Percentiles rank a stretch among this genome's conserved stretches.
phyloP scores from a whole-genome alignment of 2,888 invertebrate genomes.

The Pristionchus mayeri region DNA sequence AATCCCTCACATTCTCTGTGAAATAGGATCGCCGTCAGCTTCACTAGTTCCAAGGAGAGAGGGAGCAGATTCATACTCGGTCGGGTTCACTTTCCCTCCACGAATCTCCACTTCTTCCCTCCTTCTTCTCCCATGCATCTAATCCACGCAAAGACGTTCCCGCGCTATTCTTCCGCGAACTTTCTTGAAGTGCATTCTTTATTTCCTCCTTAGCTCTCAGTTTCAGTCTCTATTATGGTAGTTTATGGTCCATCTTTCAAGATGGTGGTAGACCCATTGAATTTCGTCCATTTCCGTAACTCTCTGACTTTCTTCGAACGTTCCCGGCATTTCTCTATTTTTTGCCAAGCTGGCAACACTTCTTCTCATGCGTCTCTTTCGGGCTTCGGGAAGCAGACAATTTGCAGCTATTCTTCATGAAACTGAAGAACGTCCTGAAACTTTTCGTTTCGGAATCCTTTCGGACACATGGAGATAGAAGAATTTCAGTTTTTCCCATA shows the following conservation, averaged over 20 bases:
- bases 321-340: no score
- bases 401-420: neutral
- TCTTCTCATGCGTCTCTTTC: neutral
- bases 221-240: no score
- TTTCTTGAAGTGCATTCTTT: no score
- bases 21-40: neutral
- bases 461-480: no score
- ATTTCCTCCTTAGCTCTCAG: no score
- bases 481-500: no score
- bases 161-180: neutral
- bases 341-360: neutral
- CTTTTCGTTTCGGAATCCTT: no score
- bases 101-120: neutral
- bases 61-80: neutral
- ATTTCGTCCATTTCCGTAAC: no score
- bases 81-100: neutral
- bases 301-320: no score
- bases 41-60: neutral
- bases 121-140: neutral
- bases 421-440: neutral
- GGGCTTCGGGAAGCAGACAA: neutral
- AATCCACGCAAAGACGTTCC: constrained; percentile 24
- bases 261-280: no score
- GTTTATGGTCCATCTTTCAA: no score
- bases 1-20: neutral